Conservation (phyloP, 30 jellyfish, hydroid and myxozoan species). For the Aurelia aurita complex sp. Pacific region DNA sequence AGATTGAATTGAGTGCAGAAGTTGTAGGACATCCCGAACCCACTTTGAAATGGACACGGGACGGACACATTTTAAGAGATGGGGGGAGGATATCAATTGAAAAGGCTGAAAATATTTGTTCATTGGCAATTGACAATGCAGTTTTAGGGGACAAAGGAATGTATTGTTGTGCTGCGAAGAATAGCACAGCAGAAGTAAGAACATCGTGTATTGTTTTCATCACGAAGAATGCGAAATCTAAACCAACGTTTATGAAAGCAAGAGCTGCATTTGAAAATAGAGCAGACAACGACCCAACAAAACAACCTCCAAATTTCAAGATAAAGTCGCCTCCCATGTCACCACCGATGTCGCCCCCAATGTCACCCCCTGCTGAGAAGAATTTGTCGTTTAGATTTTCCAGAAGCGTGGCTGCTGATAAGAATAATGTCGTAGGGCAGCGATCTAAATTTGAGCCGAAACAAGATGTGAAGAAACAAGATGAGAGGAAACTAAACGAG, state of each 20-base stretch:
- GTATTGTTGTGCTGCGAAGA: conserved; percentile 77
- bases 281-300: not conserved
- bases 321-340: conserved; percentile 22
- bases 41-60: conserved; percentile 71
- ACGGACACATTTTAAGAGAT: conserved; percentile 31
- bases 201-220: conserved; percentile 61
- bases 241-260: conserved; percentile 44
- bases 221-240: conserved; percentile 28
- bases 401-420: not conserved
- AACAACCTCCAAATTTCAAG: not conserved
- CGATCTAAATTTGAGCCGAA: conserved; percentile 11
- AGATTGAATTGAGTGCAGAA: conserved; percentile 50
- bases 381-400: not conserved
- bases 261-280: conserved; percentile 51
- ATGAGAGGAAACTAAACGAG: not conserved
- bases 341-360: conserved; percentile 25
- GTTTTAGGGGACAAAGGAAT: conserved; percentile 65
- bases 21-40: conserved; percentile 86
- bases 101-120: conserved; percentile 23
- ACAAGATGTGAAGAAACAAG: not conserved
- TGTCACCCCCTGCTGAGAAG: conserved; percentile 28
- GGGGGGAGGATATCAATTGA: conserved; percentile 55
- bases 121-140: conserved; percentile 42
- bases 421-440: not conserved
- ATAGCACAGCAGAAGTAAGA: conserved; percentile 65